Evolutionary conservation across 2,113 vertebrate genomes (phyloP), one percentile per base, ranked within the genome.

Genomic region (Pygathrix nemaeus): DNA sequence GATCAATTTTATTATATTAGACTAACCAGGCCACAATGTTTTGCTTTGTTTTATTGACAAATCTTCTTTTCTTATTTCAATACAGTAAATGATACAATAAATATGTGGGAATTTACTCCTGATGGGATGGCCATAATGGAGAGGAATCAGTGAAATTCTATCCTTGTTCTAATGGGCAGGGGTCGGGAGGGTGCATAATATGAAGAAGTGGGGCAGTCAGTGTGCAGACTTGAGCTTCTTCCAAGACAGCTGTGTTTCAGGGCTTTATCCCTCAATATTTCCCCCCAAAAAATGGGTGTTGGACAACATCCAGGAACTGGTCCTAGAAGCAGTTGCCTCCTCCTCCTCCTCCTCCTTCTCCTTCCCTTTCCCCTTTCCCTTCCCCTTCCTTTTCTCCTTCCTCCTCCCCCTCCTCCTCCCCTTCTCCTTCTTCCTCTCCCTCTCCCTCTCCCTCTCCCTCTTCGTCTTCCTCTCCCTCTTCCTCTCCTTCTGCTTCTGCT

Each of bases 381-480:
- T 48, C 48, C 48, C 48, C 48, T 48, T 48, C 48, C 48, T 48
- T 48, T 64, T 6, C 6, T 66, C 16, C 27, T 35, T 72, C 45
- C 13, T 32, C 18, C 50, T 78, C 32, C 1, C 12, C 52, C 52
- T 18, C 1, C 5, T 52, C 16, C 50, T 52, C 16, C 50, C 52
- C 48, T 13, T 13, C 48, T 48, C 11, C 48, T 61, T 52, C 59
- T 43, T 32, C 48, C 17, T 55, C 52, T 2, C 2, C 52, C 48
- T 48, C 48, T 13, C 0, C 48, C 48, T 50, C 48, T 6, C 0
- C 52, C 52, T 55, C 2, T 6, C 2, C 18, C 52, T 55, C 18
- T 6, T 0, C 52, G 0, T 18, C 52, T 2, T 2, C 17, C 18
- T 18, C 17, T 7, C 17, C 52, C 0, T 17, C 16, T 17, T 0